Conservation (phyloP, 1,140 invertebrate genomes). For the Lepidurus couesii region DNA sequence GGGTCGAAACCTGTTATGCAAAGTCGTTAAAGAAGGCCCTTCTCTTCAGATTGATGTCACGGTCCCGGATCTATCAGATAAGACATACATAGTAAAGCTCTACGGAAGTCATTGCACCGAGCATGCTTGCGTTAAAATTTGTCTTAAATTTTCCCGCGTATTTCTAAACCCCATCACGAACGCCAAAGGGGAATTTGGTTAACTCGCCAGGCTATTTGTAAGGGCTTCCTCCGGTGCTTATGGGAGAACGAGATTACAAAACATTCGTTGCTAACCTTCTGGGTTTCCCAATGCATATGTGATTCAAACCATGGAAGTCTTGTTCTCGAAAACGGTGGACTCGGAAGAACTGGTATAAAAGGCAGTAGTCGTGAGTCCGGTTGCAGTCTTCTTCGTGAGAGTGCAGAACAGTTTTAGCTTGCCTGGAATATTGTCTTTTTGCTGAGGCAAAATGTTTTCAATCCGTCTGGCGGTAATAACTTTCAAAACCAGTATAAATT, state of each 20-base stretch:
- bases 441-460: background rate
- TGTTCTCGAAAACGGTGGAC: background rate
- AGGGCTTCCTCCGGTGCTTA: too few species aligned
- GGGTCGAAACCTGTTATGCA: background rate
- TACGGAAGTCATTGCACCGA: background rate
- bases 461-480: background rate
- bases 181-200: too few species aligned
- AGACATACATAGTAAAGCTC: background rate
- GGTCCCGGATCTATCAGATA: background rate
- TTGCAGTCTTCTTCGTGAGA: constrained; percentile 1
- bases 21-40: background rate
- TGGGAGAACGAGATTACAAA: background rate
- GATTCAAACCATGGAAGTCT: background rate
- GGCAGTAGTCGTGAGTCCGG: background rate
- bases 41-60: constrained; percentile 13
- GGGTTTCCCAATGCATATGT: background rate
- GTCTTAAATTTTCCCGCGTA: too few species aligned
- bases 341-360: background rate
- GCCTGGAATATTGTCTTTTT: background rate
- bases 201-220: too few species aligned
- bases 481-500: background rate
- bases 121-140: too few species aligned
- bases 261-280: background rate
- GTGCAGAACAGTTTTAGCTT: background rate
- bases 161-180: too few species aligned